Evolutionary conservation across 92 coral and sea anemone species (phyloP), one percentile per base, ranked within the genome.

Genomic region (Porites evermanni): DNA sequence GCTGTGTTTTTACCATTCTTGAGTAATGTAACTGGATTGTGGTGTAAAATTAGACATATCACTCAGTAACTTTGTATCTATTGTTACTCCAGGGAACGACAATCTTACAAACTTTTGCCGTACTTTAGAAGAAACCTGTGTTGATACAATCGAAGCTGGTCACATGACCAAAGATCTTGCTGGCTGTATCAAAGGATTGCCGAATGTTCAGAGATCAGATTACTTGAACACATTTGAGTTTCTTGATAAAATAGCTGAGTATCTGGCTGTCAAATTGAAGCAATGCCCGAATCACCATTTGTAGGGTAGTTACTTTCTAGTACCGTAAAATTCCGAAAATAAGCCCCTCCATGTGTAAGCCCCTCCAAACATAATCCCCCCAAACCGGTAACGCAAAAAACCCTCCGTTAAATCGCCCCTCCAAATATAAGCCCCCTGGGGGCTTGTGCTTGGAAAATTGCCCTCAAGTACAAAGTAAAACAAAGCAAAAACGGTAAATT

Each of bases 131-230:
- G 94, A 90, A 44, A 91, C 94, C 1, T 97, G 99, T 50, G 84
- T 95, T 64, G 92, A 89, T 16, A 97, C 99, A 38, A 97, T 97
- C 58, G 98, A 97, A 78, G 88, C 99, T 13, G 99, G 99, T 24
- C 85, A 85, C 87, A 90, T 97, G 95, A 97, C 99, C 18, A 97
- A 97, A 79, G 99, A 97, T 79, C 90, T 97, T 5, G 99, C 99
- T 5, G 96, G 95, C 7, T 97, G 99, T 76, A 91, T 97, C 89
- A 97, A 93, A 70, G 99, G 99, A 13, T 20, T 95, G 74, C 66
- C 93, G 6, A 95, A 93, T 71, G 94, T 95, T 20, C 77, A 77
- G 53, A 94, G 98, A 26, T 86, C 97, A 17, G 99, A 97, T 82
- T 97, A 97, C 51, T 94, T 97, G 24, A 97, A 90, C 79, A 97